Percentiles rank a stretch among this genome's conserved stretches.
Evolutionary conservation across 2,113 vertebrate genomes (phyloP).

Genomic region (Dromas ardeola): DNA sequence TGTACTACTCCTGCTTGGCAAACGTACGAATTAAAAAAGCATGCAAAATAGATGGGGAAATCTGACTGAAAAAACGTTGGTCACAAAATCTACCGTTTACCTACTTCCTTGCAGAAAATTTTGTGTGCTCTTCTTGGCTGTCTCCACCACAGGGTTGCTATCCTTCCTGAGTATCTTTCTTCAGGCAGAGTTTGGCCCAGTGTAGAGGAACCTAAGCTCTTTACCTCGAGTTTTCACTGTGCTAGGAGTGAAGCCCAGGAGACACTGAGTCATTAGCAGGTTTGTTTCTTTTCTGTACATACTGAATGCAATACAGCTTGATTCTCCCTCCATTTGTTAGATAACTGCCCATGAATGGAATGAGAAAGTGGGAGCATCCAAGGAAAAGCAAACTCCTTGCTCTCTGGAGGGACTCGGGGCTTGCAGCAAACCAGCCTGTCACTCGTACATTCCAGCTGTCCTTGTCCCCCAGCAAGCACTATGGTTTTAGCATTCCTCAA

Average conservation of each 20-base stretch:
- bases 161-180: neutral
- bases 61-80: neutral
- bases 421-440: neutral
- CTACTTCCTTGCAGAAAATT: neutral
- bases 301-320: neutral
- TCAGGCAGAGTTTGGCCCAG: neutral
- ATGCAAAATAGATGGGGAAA: neutral
- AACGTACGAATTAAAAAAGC: neutral
- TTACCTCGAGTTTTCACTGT: neutral
- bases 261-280: neutral
- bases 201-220: neutral
- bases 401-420: accelerated
- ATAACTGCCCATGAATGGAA: neutral
- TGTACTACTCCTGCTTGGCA: neutral
- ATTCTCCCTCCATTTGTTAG: neutral
- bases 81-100: neutral
- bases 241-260: neutral
- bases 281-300: neutral
- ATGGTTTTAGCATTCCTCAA: neutral
- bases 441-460: too few species aligned
- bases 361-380: neutral
- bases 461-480: neutral
- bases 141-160: neutral
- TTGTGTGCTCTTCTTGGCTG: neutral
- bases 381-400: neutral